These are phyloP conservation scores for Aspidiotus rigidus DNA, from an alignment of 2,888 invertebrate species.

Conservation along the genomic window DNA sequence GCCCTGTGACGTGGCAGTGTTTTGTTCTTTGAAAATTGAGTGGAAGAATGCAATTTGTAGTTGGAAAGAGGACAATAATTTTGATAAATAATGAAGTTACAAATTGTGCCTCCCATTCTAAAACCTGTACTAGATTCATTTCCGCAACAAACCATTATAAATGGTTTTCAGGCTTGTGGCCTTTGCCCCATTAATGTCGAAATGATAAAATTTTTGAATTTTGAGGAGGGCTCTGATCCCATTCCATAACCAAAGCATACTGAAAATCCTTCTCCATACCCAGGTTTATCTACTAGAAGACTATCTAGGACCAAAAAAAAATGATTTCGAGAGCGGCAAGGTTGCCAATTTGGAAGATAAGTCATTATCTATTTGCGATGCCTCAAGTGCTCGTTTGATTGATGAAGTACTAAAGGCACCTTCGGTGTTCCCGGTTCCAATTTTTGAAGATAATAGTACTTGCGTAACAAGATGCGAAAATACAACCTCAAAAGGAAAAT, in stretches of 20 bases:
- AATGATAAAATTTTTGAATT: not conserved
- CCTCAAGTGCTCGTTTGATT: conserved; percentile 5
- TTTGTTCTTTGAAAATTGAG: conserved; percentile 36
- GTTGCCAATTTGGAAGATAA: no score
- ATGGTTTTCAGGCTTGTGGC: not conserved
- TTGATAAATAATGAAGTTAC: not conserved
- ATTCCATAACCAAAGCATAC: no score
- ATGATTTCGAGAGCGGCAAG: no score
- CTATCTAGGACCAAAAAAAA: no score
- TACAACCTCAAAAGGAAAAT: not conserved
- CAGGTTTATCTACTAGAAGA: no score
- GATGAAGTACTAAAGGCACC: not conserved
- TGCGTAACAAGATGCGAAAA: not conserved
- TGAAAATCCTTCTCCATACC: no score
- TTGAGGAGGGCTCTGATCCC: not conserved
- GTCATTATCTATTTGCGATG: not conserved
- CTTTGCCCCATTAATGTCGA: not conserved
- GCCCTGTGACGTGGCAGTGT: conserved; percentile 38
- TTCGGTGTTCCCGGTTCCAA: not conserved
- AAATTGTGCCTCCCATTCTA: not conserved
- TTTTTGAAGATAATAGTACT: conserved; percentile 1
- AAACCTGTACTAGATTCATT: not conserved
- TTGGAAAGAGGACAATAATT: conserved; percentile 29
- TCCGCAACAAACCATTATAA: not conserved
- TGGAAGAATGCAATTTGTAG: conserved; percentile 36